phyloP scores from a whole-genome alignment of 2,888 invertebrate genomes.

The Dioctria rufipes region DNA sequence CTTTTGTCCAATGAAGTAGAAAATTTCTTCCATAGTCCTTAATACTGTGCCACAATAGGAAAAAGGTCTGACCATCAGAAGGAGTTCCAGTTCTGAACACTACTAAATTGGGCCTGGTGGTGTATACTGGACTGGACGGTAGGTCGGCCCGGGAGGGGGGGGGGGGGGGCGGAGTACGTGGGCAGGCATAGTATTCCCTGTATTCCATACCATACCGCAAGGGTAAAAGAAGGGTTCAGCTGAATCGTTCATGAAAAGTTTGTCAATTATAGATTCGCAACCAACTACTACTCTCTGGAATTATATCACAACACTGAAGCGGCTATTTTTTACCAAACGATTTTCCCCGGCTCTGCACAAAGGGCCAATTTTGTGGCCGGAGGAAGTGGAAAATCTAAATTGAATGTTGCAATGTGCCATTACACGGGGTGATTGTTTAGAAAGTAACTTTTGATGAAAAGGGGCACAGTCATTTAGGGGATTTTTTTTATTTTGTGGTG shows the following conservation, averaged over 20 bases:
- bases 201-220: neutral
- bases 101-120: neutral
- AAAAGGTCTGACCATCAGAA: no score
- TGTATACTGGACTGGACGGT: neutral
- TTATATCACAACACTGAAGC: neutral
- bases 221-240: constrained; percentile 8
- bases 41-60: neutral
- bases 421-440: no score
- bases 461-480: no score
- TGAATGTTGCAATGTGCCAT: no score
- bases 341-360: neutral
- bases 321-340: neutral
- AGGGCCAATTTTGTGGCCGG: neutral
- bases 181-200: no score
- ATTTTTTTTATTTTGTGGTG: no score
- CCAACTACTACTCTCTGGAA: neutral
- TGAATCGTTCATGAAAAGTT: constrained; percentile 42
- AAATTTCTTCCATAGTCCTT: constrained; percentile 44
- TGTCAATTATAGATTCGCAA: constrained; percentile 47
- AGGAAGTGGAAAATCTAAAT: neutral
- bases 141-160: neutral
- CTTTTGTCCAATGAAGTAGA: constrained; percentile 54
- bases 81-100: neutral
- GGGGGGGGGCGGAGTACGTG: no score
- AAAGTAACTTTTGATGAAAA: no score